These are phyloP conservation scores for Tetranychus truncatus DNA, from an alignment of 2,888 invertebrate species.

Conservation along the genomic window DNA sequence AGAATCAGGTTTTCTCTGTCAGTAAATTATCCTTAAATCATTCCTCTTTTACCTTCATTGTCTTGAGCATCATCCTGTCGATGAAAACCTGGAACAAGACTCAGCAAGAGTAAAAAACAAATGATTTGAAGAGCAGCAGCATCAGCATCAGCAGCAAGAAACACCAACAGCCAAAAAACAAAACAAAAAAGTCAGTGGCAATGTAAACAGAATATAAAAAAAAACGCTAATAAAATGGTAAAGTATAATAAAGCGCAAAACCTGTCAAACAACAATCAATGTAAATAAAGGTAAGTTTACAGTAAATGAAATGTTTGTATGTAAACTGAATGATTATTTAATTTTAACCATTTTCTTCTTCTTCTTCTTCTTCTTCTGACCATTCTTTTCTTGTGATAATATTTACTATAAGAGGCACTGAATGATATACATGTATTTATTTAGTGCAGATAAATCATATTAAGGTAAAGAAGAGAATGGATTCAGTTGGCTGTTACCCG, in stretches of 20 bases:
- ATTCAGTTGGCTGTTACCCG: background rate
- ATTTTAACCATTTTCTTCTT: no score
- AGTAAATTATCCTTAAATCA: no score
- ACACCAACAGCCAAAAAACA: no score
- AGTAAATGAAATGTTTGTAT: background rate
- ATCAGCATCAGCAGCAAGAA: background rate
- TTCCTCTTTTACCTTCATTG: no score
- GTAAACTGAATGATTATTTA: no score
- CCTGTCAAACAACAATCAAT: background rate
- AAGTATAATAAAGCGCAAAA: background rate
- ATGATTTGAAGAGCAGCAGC: background rate
- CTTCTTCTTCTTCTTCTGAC: no score
- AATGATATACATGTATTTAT: no score
- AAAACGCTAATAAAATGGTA: background rate
- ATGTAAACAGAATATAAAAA: background rate
- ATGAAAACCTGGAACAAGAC: no score
- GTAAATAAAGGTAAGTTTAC: background rate
- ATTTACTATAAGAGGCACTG: no score
- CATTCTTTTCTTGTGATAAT: no score
- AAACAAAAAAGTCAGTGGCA: background rate
- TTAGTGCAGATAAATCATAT: background rate
- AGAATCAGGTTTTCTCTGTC: no score
- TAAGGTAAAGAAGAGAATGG: background rate
- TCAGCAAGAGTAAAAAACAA: background rate
- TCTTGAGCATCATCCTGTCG: no score